Evolutionary conservation across 1,140 invertebrate species (phyloP), one percentile per base, ranked within the genome.

Genomic region (Leptinotarsa defecta): DNA sequence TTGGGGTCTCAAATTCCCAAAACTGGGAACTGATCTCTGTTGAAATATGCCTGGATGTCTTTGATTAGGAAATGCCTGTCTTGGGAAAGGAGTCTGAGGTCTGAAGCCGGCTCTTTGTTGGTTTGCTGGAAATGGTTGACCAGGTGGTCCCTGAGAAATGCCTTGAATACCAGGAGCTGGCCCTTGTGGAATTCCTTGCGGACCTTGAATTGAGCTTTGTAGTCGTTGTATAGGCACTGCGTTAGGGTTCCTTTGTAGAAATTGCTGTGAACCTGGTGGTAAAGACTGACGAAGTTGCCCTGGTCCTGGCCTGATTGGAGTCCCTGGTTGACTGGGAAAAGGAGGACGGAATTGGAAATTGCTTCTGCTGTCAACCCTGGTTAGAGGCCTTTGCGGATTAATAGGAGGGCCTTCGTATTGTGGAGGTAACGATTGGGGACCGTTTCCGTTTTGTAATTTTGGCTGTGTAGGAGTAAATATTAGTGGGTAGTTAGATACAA

Each of bases 31-130:
- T 1, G 81, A 78, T 71, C 79, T 79, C 77, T 83, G 83, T 48
- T 82, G 83, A 67, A 79, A 79, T 20, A 84, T 68, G 27, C 76
- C 76, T 19, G 80, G 80, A n/a, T 78, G 80, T 75, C 82, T 71
- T 43, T 79, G 77, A n/a, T 63, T 76, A 34, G 78, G 77, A 34
- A 77, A 71, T 48, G 77, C 75, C 17, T 79, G 77, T 76, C 83
- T 76, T 5, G 78, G 78, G 68, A 77, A 82, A 27, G 82, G 80
- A 63, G 77, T 77, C 34, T 76, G 68, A 19, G 81, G 79, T 27
- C 81, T 73, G 49, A 78, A 81, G 27, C 76, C 74, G 0, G 77
- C 75, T 22, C 77, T 62, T 11, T 19, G 43, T 71, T 72, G 75
- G 52, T 74, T 72, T 15, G 71, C 68, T 27, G 73, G 62, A 15